Base-by-base conservation (phyloP, 2,797 vertebrate genomes). In the Dipus sagitta region DNA sequence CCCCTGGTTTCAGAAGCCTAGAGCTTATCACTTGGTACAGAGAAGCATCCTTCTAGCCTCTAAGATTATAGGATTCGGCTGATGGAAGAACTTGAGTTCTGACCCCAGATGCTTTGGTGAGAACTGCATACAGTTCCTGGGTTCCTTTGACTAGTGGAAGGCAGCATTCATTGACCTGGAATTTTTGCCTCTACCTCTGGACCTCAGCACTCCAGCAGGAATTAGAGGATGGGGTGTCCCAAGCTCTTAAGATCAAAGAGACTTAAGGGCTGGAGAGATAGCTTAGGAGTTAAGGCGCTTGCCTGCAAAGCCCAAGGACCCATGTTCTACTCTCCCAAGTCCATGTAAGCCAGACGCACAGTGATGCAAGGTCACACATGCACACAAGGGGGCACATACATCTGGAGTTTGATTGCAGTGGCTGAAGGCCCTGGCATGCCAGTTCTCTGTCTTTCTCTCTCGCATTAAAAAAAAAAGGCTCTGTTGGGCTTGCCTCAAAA, bases 61-160 rank as follows among this genome's bases (percentile, higher is more conserved):
- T 95, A 78, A 92, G 94, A 96, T 97, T 94, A 97, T 88, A 91
- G 95, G 94, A 95, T 97, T 97, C 95, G 97, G 91, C 9, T 64
- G 3, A 32, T 96, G 96, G 96, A 95, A 90, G 93, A 96, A 92
- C 92, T 96, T 97, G n/a, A 94, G 96, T 92, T 94, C 88, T 97
- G 96, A 97, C 93, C 98, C 97, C 96, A 86, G 94, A 95, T 47
- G 85, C 91, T 97, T 97, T 95, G 96, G 90, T 91, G 97, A 97
- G 91, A 98, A 97, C 96, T 96, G 93, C 92, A 94, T 96, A 91
- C 93, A 95, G 97, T 97, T 97, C 97, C 95, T 93, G 96, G 92
- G 83, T 96, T 96, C 97, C 94, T 97, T 93, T 97, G 96, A 97
- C 97, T 71, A 94, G 94, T 94, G 90, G 92, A 79, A 79, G 89